Base-by-base conservation (phyloP, 2,113 vertebrate genomes). In the Melanotaenia duboulayi region DNA sequence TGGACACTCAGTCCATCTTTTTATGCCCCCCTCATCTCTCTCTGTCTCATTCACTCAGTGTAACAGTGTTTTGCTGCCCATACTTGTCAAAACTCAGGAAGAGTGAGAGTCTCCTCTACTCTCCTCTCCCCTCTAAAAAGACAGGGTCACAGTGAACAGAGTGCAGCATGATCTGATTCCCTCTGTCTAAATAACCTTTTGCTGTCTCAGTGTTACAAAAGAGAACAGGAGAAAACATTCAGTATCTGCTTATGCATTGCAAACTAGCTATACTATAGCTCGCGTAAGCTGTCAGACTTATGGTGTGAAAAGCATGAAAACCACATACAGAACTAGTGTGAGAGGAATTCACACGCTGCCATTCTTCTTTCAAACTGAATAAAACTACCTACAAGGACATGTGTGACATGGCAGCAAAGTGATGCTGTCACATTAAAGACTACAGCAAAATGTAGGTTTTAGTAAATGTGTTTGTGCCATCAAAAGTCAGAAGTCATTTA, bases 171-270 rank as follows among this genome's bases (percentile, higher is more conserved):
- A 69, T 65, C 22, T 46, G 49, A 71, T 71, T 61, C 55, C 51
- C 46, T 51, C 50, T 69, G 54, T 76, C 57, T 67, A 46, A 76
- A 67, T 63, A 67, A 74, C 37, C 20, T 32, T n/a, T 4, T 13
- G 17, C 44, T 19, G 37, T 51, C 56, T 78, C 49, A 54, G 61
- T 48, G 24, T 73, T 61, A 80, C 68, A 76, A 59, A 70, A 69
- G 59, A 76, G 54, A 46, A 67, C 48, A 22, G 63, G 68, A 85
- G 74, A n/a, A 81, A 87, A 78, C n/a, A n/a, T n/a, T n/a, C n/a
- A n/a, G n/a, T 87, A 73, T 85, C 80, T 72, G 62, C 51, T 76
- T 55, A 55, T 20, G 44, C 80, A 63, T 81, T 54, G 84, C 51
- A 71, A 74, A 87, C 69, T 49, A 61, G 46, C 67, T 51, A 24